Evolutionary conservation across 2,888 invertebrate species (phyloP), one percentile per base, ranked within the genome.

Genomic region (Drosophila kuntzei): DNA sequence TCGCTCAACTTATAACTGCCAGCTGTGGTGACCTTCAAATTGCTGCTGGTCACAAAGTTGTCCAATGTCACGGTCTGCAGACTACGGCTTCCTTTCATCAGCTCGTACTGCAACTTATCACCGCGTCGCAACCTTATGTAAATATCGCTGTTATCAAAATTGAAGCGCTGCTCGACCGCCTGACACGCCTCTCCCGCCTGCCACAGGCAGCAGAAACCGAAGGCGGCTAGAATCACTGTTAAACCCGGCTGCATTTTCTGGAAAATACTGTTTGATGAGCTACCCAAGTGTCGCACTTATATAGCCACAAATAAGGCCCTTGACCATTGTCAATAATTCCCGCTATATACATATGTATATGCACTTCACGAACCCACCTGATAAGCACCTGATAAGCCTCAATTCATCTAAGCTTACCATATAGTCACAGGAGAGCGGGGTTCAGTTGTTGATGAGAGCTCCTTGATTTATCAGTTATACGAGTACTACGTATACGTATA

Each of bases 51-150:
- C n/a, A 70, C 65, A 53, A 90, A 87, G 62, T 91, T 91, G 60
- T 90, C 90, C 53, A 91, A 80, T 29, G 90, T 87, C 11, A 91
- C 70, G 2, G 82, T 84, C 57, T 91, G 90, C 22, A 91, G 53
- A 5, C 49, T 71, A 2, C 60, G 49, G 9, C 80, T 82, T 14
- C 91, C 91, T 76, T 82, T 90, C 80, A 90, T 83, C 47, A 91
- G 64, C 51, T 90, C 85, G 43, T 90, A 91, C 43, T 90, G 80
- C n/a, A 91, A 64, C 61, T 91, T 90, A 0, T 72, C 34, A 0
- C 88, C 86, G 14, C 87, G 91, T 1, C 80, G 66, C 25, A 91
- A 49, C 39, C 84, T 73, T 29, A 91, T 39, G 20, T 82, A 90
- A 43, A 91, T 65, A 64, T 91, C 85, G 12, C 87, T 87, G 53